Base-by-base conservation (phyloP, 2,797 vertebrate genomes). In the Hyperoplus lanceolatus region DNA sequence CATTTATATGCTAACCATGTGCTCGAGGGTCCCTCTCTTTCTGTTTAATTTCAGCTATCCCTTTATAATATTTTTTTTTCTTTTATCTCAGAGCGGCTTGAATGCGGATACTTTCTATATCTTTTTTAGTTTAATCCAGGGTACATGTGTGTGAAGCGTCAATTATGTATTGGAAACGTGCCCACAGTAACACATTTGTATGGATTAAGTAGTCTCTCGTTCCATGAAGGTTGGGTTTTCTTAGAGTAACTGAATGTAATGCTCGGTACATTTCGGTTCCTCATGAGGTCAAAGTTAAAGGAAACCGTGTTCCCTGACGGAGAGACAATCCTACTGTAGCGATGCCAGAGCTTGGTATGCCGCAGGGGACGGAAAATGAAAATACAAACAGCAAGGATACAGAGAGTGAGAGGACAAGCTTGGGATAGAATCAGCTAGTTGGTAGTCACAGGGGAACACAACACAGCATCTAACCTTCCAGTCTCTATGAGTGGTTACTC, bases 1-100 rank as follows among this genome's bases (percentile, higher is more conserved):
- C 77, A 92, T 95, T 93, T 92, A 93, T 92, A 94, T 93, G 90
- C 90, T 90, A 89, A 93, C 84, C 89, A 81, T 90, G 87, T 89
- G 86, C 90, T 90, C 0, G 7, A 86, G 88, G 86, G 85, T 76
- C 65, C 83, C 83, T 85, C 69, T 67, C 72, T 83, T 80, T 80
- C 73, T 83, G 55, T 89, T 90, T 92, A 91, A 91, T 94, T 94
- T 91, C 87, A 88, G 73, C 70, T 73, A 91, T 93, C 84, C 78
- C 81, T 86, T 91, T 94, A 91, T 87, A 94, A 93, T 94, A 87
- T 90, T 79, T 92, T 94, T 79, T 92, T 94, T 88, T 87, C 77
- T 90, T 94, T 94, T 83, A 92, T 94, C 90, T 91, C 81, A 81
- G 74, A 77, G 77, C 88, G 84, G 85, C 90, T 90, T 91, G 71